Base-by-base conservation (phyloP, 2,888 invertebrate species). In the Drosophila tripunctata region DNA sequence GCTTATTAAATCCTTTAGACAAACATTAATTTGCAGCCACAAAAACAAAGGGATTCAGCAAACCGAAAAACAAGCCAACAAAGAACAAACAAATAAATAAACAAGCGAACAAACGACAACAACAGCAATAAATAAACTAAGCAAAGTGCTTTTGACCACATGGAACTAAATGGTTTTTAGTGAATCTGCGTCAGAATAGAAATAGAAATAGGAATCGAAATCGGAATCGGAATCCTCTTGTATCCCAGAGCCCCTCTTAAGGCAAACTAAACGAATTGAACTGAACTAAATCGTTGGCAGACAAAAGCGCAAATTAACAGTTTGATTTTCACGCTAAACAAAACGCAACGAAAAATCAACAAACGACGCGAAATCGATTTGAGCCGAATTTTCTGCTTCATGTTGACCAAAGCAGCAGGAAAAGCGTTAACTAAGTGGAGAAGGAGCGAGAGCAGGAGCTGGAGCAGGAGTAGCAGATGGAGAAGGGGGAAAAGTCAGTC, bases 231-330 rank as follows among this genome's bases (percentile, higher is more conserved):
- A 44, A 14, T 35, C 15, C 41, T 15, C 14, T 31, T 50, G 33
- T 48, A 5, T 40, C 40, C 44, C 15, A 35, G 44, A 36, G 15
- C 35, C 19, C 24, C 55, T 47, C 22, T 31, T 48, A 22, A 48
- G 55, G 43, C 30, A 38, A 40, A 47, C 63, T 43, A 48, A 31
- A 27, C 55, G 36, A 45, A 66, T 41, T 57, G 61, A 62, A 67
- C 51, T 47, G 60, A 35, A 52, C 45, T 36, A 51, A 75, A 65
- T 57, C 72, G 56, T 12, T 60, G n/a, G 66, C 82, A 75, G 86
- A 87, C 83, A 85, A 88, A 83, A 82, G 87, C 86, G 75, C 69
- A 83, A 83, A 87, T 83, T 86, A 88, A 83, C 83, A 86, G 88
- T 87, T 85, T 87, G 88, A 86, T 86, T 83, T 83, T 79, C 78